Conservation (phyloP, 1,140 invertebrate species). For the Monochamus saltuarius region DNA sequence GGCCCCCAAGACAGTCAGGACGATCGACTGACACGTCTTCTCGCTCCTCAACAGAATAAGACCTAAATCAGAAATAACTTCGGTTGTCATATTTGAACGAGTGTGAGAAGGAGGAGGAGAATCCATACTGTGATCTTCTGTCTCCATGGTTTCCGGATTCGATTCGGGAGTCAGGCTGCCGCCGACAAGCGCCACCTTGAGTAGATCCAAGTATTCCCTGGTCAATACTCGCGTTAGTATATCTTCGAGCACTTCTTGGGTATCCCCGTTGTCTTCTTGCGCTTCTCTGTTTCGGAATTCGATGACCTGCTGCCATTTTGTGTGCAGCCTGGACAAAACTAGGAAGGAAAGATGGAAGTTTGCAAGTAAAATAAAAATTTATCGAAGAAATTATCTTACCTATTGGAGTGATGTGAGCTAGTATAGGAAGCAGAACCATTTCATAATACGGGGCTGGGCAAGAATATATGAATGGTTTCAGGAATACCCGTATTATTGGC, state of each 20-base stretch:
- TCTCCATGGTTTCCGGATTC: constrained; percentile 63
- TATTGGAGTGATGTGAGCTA: constrained; percentile 73
- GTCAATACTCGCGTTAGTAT: constrained; percentile 84
- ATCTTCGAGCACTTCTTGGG: constrained; percentile 85
- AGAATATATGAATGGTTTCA: constrained; percentile 81
- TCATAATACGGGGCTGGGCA: constrained; percentile 79
- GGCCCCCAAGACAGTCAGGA: constrained; percentile 66
- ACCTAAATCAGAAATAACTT: constrained; percentile 72
- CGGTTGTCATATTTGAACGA: constrained; percentile 60
- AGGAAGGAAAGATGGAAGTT: constrained; percentile 22
- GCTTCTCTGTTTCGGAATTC: constrained; percentile 68
- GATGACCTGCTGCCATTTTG: constrained; percentile 78
- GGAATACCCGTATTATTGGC: constrained; percentile 78
- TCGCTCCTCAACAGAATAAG: constrained; percentile 62
- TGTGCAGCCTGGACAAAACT: constrained; percentile 74
- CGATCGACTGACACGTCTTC: constrained; percentile 65
- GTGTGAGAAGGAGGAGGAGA: constrained; percentile 54
- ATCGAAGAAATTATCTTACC: constrained; percentile 61
- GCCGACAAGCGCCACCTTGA: constrained; percentile 65
- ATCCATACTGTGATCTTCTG: constrained; percentile 66
- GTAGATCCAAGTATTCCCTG: constrained; percentile 80
- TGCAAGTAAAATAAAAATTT: not conserved
- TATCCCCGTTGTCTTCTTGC: constrained; percentile 77
- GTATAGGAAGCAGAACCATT: constrained; percentile 73
- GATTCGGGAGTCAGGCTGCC: constrained; percentile 50